Conservation (phyloP, 2,888 invertebrate species). For the Opisthograptis luteolata region DNA sequence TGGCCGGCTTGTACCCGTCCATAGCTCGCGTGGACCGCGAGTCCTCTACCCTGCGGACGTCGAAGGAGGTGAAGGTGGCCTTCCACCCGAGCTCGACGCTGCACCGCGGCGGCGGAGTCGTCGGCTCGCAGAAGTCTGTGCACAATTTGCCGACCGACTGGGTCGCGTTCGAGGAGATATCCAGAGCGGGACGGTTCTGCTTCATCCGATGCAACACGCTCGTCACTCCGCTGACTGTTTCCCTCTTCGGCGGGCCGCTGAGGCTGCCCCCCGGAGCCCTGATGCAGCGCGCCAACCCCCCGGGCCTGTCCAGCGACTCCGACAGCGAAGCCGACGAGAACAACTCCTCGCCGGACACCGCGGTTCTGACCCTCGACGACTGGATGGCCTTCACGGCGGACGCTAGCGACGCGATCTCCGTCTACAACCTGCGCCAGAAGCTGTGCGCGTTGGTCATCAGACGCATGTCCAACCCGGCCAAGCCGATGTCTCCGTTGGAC, state of each 20-base stretch:
- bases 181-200: constrained; percentile 87
- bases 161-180: constrained; percentile 95
- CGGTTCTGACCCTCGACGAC: constrained; percentile 87
- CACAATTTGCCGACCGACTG: constrained; percentile 89
- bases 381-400: constrained; percentile 90
- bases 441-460: constrained; percentile 88
- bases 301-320: constrained; percentile 74
- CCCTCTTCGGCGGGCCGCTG: constrained; percentile 90
- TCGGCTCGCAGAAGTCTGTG: constrained; percentile 61
- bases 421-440: constrained; percentile 88
- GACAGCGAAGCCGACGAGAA: constrained; percentile 75
- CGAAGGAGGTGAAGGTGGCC: constrained; percentile 82
- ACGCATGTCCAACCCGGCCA: constrained; percentile 84
- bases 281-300: constrained; percentile 73
- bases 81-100: constrained; percentile 86
- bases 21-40: constrained; percentile 89
- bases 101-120: constrained; percentile 82
- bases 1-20: constrained; percentile 96
- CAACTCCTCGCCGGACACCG: constrained; percentile 64
- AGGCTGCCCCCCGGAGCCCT: constrained; percentile 81
- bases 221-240: constrained; percentile 91
- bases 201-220: constrained; percentile 92
- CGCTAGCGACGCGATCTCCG: constrained; percentile 86
- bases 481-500: constrained; percentile 84
- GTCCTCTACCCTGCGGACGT: constrained; percentile 85